These are phyloP conservation scores for Beris morrisii DNA, from an alignment of 2,888 invertebrate genomes.

Conservation along the genomic window DNA sequence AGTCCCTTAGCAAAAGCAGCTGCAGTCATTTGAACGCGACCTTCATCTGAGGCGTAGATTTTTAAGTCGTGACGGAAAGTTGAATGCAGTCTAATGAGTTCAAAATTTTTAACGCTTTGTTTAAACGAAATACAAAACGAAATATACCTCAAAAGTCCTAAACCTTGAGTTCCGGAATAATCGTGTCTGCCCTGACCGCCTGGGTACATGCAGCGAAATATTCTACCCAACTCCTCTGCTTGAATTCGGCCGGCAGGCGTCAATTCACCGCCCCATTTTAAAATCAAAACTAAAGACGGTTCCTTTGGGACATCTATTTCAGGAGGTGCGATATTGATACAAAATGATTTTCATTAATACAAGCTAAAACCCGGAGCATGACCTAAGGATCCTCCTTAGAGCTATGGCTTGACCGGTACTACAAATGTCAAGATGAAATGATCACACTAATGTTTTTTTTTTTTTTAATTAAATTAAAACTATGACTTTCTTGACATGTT, in stretches of 20 bases:
- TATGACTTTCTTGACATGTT: background rate
- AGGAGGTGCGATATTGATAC: slow-evolving; percentile 44
- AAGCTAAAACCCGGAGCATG: slow-evolving; percentile 26
- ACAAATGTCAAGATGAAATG: background rate
- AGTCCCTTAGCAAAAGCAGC: slow-evolving; percentile 99
- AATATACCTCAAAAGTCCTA: slow-evolving; percentile 77
- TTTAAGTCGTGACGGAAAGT: slow-evolving; percentile 99
- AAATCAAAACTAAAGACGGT: slow-evolving; percentile 91
- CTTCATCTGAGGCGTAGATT: slow-evolving; percentile 99
- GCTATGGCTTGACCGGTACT: too few relatives aligned
- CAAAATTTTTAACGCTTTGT: background rate
- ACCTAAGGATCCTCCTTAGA: background rate
- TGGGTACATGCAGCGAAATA: slow-evolving; percentile 99
- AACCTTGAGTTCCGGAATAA: slow-evolving; percentile 91
- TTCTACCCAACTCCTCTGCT: slow-evolving; percentile 95
- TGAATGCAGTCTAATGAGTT: slow-evolving; percentile 73
- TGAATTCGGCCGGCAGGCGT: slow-evolving; percentile 97
- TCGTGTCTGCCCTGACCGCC: slow-evolving; percentile 93
- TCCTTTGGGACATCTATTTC: slow-evolving; percentile 77
- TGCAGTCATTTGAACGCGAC: slow-evolving; percentile 99
- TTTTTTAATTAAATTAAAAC: background rate
- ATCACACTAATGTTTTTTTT: background rate
- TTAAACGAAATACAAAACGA: background rate
- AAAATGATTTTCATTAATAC: slow-evolving; percentile 24
- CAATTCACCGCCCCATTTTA: slow-evolving; percentile 99